These are phyloP conservation scores for Petrolisthes manimaculis DNA, from an alignment of 2,888 invertebrate genomes.

Conservation along the genomic window DNA sequence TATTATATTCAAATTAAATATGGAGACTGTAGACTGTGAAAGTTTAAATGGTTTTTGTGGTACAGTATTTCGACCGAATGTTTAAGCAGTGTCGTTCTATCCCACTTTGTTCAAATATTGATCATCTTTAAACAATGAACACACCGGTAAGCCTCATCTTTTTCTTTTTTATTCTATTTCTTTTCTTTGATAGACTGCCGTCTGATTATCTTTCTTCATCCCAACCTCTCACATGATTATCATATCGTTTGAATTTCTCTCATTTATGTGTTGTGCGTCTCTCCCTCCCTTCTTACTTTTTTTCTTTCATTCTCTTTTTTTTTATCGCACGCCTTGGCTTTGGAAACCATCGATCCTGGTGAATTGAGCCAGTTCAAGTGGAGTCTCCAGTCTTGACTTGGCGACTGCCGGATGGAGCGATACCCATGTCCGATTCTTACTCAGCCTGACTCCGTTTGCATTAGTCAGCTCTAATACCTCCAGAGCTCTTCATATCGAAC, in stretches of 20 bases:
- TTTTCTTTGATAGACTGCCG: not conserved
- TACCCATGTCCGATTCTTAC: not conserved
- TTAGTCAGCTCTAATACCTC: no score
- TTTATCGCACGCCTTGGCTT: not conserved
- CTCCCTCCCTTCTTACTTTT: not conserved
- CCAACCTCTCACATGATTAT: not conserved
- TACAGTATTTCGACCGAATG: no score
- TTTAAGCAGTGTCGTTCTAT: no score
- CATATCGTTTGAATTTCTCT: not conserved
- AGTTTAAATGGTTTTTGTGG: no score
- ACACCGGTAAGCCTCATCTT: not conserved
- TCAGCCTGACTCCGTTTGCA: not conserved
- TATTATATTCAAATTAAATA: no score
- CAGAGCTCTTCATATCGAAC: no score
- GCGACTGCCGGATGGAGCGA: not conserved
- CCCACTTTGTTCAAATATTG: no score
- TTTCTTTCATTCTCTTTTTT: not conserved
- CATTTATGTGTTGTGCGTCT: not conserved
- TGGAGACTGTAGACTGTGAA: no score
- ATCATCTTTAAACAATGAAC: not conserved
- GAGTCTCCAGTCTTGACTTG: not conserved
- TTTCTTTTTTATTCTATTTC: not conserved
- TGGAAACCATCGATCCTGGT: not conserved
- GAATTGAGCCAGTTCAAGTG: slow-evolving; percentile 1
- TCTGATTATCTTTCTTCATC: not conserved